Percentiles rank a stretch among this genome's conserved stretches.
Evolutionary conservation across 2,113 vertebrate species (phyloP).

Genomic region (Malurus alboscapulatus): DNA sequence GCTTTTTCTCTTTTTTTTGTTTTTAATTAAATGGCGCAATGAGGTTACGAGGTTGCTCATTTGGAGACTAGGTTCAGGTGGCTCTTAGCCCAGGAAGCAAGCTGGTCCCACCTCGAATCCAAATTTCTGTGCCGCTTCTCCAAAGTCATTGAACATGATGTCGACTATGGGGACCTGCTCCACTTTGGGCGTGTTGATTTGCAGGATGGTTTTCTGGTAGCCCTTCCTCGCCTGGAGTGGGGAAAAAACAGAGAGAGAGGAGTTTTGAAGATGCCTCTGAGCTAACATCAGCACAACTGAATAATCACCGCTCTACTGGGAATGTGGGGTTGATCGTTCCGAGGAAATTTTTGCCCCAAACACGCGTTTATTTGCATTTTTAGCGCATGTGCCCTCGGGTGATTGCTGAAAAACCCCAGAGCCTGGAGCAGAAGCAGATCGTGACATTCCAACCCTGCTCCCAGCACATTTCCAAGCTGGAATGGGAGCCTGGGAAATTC

Average conservation of each 20-base stretch:
- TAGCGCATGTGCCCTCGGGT: rapidly evolving
- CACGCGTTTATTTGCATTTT: neutral
- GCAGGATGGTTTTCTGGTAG: constrained; percentile 94
- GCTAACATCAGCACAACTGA: neutral
- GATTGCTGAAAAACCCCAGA: neutral
- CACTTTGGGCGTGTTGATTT: constrained; percentile 94
- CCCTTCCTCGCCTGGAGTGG: constrained; percentile 86
- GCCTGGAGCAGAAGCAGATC: neutral
- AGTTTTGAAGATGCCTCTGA: neutral
- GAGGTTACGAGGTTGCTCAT: constrained; percentile 93
- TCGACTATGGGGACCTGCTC: constrained; percentile 95
- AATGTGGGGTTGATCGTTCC: rapidly evolving
- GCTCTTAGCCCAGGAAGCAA: constrained; percentile 95
- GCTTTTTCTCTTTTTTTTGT: neutral
- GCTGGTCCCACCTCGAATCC: constrained; percentile 98
- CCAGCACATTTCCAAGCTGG: neutral
- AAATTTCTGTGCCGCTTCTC: constrained; percentile 93
- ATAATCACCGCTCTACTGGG: neutral
- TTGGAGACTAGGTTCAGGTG: constrained; percentile 78
- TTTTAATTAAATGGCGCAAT: constrained; percentile 74
- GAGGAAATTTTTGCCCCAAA: neutral
- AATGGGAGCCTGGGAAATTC: neutral
- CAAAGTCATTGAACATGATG: constrained; percentile 99
- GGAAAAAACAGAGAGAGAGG: neutral
- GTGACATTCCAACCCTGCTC: neutral